phyloP scores from a whole-genome alignment of 2,797 vertebrate species.

The Malacoctenus gilli region DNA sequence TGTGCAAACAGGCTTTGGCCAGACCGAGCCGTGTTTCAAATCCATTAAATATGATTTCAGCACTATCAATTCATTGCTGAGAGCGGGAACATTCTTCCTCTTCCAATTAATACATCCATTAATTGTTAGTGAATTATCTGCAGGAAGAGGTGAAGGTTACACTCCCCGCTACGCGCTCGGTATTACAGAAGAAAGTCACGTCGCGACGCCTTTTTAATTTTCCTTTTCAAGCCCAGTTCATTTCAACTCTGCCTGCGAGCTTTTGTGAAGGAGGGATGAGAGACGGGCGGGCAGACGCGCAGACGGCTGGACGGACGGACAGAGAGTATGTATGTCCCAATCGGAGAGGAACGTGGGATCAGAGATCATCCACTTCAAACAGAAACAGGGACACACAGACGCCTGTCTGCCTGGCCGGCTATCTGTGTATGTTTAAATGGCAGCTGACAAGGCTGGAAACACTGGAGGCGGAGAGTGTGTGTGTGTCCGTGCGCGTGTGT shows the following conservation, averaged over 20 bases:
- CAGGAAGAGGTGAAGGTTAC: conserved; percentile 18
- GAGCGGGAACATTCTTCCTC: conserved; percentile 29
- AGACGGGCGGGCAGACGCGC: conserved; percentile 17
- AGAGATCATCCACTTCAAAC: conserved; percentile 83
- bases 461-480: neutral
- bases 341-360: conserved; percentile 68
- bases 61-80: conserved; percentile 36
- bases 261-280: conserved; percentile 16
- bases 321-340: conserved; percentile 58
- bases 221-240: conserved; percentile 3
- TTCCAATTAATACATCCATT: conserved; percentile 54
- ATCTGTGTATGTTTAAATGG: conserved; percentile 51
- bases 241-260: conserved; percentile 18
- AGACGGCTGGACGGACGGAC: conserved; percentile 15
- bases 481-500: too few species aligned
- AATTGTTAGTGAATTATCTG: conserved; percentile 49
- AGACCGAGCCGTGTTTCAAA: conserved; percentile 32
- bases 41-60: conserved; percentile 35
- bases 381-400: conserved; percentile 78
- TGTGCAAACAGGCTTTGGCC: conserved; percentile 27
- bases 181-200: conserved; percentile 3
- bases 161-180: conserved; percentile 2
- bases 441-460: conserved; percentile 44
- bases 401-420: conserved; percentile 56
- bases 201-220: conserved; percentile 13